Evolutionary conservation across 2,113 vertebrate species (phyloP), one percentile per base, ranked within the genome.

Genomic region (Lonchura striata): DNA sequence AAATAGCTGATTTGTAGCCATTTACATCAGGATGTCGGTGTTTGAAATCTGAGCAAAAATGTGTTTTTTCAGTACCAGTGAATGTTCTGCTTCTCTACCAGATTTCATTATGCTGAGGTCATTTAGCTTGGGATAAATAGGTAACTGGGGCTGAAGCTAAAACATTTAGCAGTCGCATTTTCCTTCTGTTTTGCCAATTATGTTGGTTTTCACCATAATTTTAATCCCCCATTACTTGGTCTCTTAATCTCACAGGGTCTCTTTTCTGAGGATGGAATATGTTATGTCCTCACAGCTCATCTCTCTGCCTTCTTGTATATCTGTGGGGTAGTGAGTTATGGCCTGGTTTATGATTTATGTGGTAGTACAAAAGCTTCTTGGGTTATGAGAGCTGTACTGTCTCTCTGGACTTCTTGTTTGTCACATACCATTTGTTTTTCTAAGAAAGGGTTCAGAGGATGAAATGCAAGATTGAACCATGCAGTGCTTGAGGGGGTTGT

Each of bases 81-180:
- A 72, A 53, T 64, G 37, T 87, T 85, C 88, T 86, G 30, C 59
- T 96, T 94, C n/a, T 49, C 41, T 70, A 91, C 30, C 69, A 95
- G 82, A 92, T 88, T 57, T 92, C 80, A 87, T 37, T 44, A 18
- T 59, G 59, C 41, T 95, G 82, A 96, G 74, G 82, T 96, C 79
- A 95, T 86, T 74, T 83, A 89, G 22, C 44, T 6, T 44, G 85
- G 77, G 42, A 71, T 90, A 59, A 92, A 91, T 90, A 61, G 68
- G 86, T 90, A 27, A 39, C 63, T 87, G 53, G 57, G 39, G 30
- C 63, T 95, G 70, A 50, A 88, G 47, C 75, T 84, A 70, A 83
- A 90, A 53, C 7, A 0, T 76, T 39, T 44, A 82, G 78, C 64
- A 90, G 59, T 54, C 82, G 54, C 20, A 25, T 87, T 96, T 94